Evolutionary conservation across 1,140 invertebrate species (phyloP), one percentile per base, ranked within the genome.

Genomic region (Babylonia areolata): DNA sequence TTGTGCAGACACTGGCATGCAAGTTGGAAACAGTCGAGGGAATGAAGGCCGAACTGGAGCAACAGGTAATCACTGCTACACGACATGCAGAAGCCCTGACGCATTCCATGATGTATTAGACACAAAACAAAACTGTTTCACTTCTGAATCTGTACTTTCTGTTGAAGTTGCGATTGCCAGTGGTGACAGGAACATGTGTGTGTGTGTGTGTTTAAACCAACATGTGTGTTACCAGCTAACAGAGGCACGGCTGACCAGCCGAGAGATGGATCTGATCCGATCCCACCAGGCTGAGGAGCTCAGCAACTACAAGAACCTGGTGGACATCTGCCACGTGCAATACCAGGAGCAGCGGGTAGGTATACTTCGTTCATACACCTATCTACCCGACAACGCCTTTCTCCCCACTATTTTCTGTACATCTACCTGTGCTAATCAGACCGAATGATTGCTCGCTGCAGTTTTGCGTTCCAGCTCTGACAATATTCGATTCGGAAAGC

Each of bases 271-370:
- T 11, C 20, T 77, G 12, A 39, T 77, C 35, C 40, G 39, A 37
- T 9, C 17, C 37, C 75, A 77, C 33, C 75, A 77, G 37, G 39
- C 75, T 37, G 5, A 40, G 35, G 15, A 39, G 35, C 33, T 77
- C 75, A 77, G 5, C 37, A 77, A 40, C 75, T 77, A 77, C 75
- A 77, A 23, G 39, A 42, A 77, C 75, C 75, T 77, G 3, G 75
- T 77, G 35, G 75, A 77, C 17, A 9, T 40, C 12, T 77, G 75
- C 35, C 75, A 77, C 35, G 75, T 40, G 6, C 40, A 77, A 28
- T 77, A 77, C 28, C 75, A 77, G 75, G 75, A 77, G 23, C 75
- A 77, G 37, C 11, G 75, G 75, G 75, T 77, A 77, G 31, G 58
- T 17, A 9, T n/a, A n/a, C n/a, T n/a, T n/a, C n/a, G n/a, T n/a